These are phyloP conservation scores for Colossoma macropomum DNA, from an alignment of 2,113 vertebrate species.

Conservation along the genomic window DNA sequence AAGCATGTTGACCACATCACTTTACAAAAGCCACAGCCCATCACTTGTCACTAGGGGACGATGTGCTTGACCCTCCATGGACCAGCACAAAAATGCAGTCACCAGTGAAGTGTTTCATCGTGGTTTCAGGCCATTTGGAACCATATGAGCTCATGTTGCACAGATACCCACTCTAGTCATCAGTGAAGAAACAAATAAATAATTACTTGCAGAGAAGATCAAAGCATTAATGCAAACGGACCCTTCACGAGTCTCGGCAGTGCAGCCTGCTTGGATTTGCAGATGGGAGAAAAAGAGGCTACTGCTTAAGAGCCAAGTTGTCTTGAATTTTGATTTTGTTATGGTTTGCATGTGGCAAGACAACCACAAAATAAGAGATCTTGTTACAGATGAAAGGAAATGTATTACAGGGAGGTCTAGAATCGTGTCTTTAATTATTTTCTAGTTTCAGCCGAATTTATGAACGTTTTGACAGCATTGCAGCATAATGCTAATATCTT, in stretches of 20 bases:
- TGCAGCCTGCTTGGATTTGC: not conserved
- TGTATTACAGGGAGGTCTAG: not conserved
- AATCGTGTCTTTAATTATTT: too few species aligned
- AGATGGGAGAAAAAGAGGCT: not conserved
- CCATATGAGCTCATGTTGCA: constrained; percentile 7
- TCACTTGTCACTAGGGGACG: constrained; percentile 81
- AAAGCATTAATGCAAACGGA: not conserved
- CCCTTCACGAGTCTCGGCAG: not conserved
- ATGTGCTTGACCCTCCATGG: constrained; percentile 79
- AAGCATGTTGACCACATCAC: constrained; percentile 61
- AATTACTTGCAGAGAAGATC: not conserved
- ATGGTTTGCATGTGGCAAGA: not conserved
- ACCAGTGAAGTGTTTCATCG: not conserved
- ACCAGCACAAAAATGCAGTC: constrained; percentile 14
- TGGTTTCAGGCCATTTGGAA: not conserved
- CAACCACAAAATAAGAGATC: not conserved
- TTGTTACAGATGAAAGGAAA: not conserved
- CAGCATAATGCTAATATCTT: not conserved
- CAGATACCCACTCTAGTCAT: not conserved
- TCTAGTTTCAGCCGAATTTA: not conserved
- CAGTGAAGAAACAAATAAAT: not conserved
- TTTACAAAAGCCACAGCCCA: constrained; percentile 77
- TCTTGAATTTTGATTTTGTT: not conserved
- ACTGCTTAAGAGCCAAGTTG: not conserved
- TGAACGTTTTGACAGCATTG: not conserved